Percentiles rank a stretch among this genome's conserved stretches.
Evolutionary conservation across 2,888 invertebrate genomes (phyloP).

Genomic region (Meganola albula): DNA sequence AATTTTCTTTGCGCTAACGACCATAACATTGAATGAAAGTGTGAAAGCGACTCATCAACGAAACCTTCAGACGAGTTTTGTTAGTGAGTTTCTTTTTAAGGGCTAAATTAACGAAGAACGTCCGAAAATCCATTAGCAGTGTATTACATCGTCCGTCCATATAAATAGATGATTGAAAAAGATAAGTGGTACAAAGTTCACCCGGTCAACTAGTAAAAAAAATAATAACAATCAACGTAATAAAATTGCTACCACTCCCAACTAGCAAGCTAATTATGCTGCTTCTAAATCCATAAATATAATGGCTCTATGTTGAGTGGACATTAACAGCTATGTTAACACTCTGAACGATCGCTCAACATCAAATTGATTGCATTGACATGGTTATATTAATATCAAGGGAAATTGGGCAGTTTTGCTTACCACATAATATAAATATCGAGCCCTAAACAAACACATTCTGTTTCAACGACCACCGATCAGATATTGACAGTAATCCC

Average conservation of each 20-base stretch:
- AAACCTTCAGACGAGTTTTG: neutral
- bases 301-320: no score
- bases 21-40: neutral
- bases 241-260: no score
- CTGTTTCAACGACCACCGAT: slow-evolving; percentile 32
- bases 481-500: slow-evolving; percentile 19
- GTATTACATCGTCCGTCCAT: no score
- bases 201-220: neutral
- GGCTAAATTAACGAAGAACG: neutral
- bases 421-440: slow-evolving; percentile 23
- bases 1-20: neutral
- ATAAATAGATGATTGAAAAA: no score
- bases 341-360: neutral
- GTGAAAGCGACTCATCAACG: neutral
- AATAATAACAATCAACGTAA: no score
- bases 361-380: neutral
- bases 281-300: no score
- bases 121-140: neutral
- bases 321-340: no score
- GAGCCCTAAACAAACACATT: slow-evolving; percentile 39
- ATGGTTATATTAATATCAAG: no score
- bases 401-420: no score
- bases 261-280: no score
- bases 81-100: neutral
- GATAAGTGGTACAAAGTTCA: neutral